Percentiles rank a stretch among this genome's conserved stretches.
Conservation (phyloP, 92 coral and sea anemone genomes). For the Parazoanthus darwini region DNA sequence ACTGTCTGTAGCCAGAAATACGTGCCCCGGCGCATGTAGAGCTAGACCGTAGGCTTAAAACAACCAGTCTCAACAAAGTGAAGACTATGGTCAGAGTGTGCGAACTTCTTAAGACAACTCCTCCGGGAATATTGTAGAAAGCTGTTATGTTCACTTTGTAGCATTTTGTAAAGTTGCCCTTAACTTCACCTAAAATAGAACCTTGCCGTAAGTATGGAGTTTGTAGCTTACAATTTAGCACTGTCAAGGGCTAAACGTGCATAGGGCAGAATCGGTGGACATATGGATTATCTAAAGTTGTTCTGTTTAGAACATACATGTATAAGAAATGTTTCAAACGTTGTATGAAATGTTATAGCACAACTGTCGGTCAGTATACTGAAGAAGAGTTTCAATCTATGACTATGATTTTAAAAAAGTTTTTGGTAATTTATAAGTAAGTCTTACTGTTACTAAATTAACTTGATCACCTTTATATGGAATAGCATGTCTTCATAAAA, state of each 20-base stretch:
- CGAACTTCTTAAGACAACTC: not conserved
- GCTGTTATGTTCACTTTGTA: constrained; percentile 25
- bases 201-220: not conserved
- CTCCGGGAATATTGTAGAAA: constrained; percentile 38
- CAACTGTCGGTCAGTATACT: too few species aligned
- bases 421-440: not conserved
- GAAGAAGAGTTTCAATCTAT: not conserved
- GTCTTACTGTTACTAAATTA: not conserved
- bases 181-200: constrained; percentile 22
- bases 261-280: too few species aligned
- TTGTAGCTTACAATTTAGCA: too few species aligned
- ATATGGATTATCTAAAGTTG: too few species aligned
- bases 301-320: too few species aligned
- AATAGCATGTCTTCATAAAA: too few species aligned
- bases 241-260: too few species aligned
- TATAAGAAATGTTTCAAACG: too few species aligned
- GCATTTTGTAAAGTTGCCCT: constrained; percentile 36
- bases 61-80: not conserved
- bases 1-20: not conserved
- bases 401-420: not conserved
- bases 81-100: not conserved
- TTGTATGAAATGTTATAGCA: too few species aligned
- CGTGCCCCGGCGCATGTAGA: constrained; percentile 20
- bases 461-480: too few species aligned
- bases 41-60: not conserved